These are phyloP conservation scores for Bhutanitis thaidina DNA, from an alignment of 2,888 invertebrate species.

Conservation along the genomic window DNA sequence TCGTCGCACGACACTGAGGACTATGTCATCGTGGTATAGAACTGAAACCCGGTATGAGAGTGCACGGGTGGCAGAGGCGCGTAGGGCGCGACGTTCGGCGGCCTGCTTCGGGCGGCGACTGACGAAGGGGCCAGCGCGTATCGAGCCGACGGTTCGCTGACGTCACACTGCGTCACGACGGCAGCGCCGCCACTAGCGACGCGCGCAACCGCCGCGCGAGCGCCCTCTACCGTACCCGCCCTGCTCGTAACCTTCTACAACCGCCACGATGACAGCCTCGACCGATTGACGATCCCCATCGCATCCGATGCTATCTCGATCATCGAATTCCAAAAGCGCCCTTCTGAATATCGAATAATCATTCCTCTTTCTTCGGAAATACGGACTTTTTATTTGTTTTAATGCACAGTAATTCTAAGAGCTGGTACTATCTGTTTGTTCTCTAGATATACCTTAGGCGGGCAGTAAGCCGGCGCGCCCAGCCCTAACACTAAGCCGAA, in stretches of 20 bases:
- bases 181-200: conserved; percentile 69
- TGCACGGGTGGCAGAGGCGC: conserved; percentile 69
- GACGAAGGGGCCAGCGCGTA: conserved; percentile 80
- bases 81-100: conserved; percentile 69
- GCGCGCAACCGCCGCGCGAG: conserved; percentile 62
- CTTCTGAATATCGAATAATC: neutral
- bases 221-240: conserved; percentile 56
- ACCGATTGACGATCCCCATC: conserved; percentile 42
- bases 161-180: conserved; percentile 85
- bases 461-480: conserved; percentile 45
- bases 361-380: too few species aligned
- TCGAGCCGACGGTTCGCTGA: conserved; percentile 84
- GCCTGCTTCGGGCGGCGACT: conserved; percentile 79
- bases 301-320: conserved; percentile 16
- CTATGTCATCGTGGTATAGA: conserved; percentile 76
- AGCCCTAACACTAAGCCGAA: conserved; percentile 24
- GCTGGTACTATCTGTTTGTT: conserved; percentile 32
- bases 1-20: conserved; percentile 71
- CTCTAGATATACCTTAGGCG: conserved; percentile 30
- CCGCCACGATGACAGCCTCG: conserved; percentile 64
- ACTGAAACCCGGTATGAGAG: conserved; percentile 76
- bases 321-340: conserved; percentile 21
- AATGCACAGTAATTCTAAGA: conserved; percentile 26
- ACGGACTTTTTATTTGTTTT: neutral
- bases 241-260: conserved; percentile 68